phyloP scores from a whole-genome alignment of 2,113 vertebrate species.

The Thalassoma bifasciatum region DNA sequence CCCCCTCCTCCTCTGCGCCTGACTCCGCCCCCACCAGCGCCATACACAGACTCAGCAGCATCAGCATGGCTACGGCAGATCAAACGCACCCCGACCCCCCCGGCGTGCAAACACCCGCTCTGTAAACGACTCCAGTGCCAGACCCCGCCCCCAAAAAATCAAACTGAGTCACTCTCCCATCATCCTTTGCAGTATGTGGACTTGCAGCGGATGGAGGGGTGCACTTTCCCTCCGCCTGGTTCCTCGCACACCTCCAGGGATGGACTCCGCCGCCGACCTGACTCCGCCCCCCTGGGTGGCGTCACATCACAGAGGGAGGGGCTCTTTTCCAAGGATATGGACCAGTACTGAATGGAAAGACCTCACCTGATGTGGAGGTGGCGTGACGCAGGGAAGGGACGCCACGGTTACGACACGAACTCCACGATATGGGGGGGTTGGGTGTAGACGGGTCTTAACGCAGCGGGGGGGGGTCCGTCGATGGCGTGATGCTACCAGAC shows the following conservation, averaged over 20 bases:
- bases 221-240: constrained; percentile 1
- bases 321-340: constrained; percentile 71
- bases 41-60: constrained; percentile 71
- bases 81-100: constrained; percentile 40
- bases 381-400: too few species aligned
- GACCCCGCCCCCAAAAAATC: constrained; percentile 22
- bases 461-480: too few species aligned
- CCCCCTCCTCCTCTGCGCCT: constrained; percentile 22
- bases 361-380: constrained; percentile 10
- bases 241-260: constrained; percentile 43
- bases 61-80: constrained; percentile 78
- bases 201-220: constrained; percentile 37
- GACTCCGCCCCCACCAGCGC: constrained; percentile 71
- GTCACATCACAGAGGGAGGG: constrained; percentile 20
- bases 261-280: constrained; percentile 40
- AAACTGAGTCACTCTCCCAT: constrained; percentile 18
- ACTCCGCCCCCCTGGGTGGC: constrained; percentile 15
- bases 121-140: constrained; percentile 73
- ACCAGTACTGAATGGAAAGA: constrained; percentile 58
- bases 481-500: too few species aligned
- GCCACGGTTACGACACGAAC: too few species aligned
- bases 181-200: constrained; percentile 34
- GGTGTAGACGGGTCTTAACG: neutral
- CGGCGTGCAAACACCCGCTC: constrained; percentile 53
- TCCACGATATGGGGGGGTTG: constrained; percentile 13